Evolutionary conservation across 1,140 invertebrate genomes (phyloP), one percentile per base, ranked within the genome.

Genomic region (Sinella curviseta): DNA sequence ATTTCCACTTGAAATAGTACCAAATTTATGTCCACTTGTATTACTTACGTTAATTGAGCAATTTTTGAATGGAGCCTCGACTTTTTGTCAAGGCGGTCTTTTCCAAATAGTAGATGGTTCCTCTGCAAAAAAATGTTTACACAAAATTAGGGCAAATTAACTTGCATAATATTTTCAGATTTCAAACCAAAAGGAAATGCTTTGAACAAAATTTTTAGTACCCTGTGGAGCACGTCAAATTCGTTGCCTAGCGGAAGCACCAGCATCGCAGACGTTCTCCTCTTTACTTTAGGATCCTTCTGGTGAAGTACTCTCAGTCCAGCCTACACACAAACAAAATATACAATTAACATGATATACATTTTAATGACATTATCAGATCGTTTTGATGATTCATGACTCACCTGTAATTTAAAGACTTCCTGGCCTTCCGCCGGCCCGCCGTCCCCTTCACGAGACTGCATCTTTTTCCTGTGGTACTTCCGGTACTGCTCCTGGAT

Each of bases 401-500:
- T n/a, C 17, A 78, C 77, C 48, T 74, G 65, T 39, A 81, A 28
- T 39, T 78, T 35, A 35, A 78, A 74, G 33, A 31, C 65, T 31
- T 33, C 34, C 12, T 14, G 20, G 26, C 1, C 36, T 17, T 35
- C 35, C 12, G 14, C 4, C 1, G 17, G 1, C 34, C 16, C 24
- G 8, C 34, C 92, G 85, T 94, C 92, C 85, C 93, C 92, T 86
- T 94, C 90, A 85, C 96, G 94, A 85, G 87, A 88, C 85, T 96
- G 93, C 87, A 98, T 97, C 87, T 98, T 99, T 79, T 97, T 91
- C 87, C 99, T 99, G 88, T 99, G 99, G 88, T 99, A 99, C 84
- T 97, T 92, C 80, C 97, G 90, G 88, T 99, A 99, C 87, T 99
- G 99, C 87, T 99, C 98, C 89, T 99, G 98, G 86, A 99, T 99